Evolutionary conservation across 2,888 invertebrate genomes (phyloP), one percentile per base, ranked within the genome.

Genomic region (Drosophila aldrichi): DNA sequence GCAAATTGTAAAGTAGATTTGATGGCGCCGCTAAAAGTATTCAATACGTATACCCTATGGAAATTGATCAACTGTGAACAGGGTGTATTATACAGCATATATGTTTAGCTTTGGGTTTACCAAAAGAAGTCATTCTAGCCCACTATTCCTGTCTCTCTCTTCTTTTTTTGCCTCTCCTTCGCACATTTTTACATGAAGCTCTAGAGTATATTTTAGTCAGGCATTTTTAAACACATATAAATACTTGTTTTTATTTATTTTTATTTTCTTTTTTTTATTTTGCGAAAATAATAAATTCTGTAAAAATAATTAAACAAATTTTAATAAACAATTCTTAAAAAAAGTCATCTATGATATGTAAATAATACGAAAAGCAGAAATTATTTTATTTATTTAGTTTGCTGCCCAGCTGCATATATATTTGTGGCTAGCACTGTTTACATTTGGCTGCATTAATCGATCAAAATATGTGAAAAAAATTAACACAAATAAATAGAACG

Each of bases 1-100:
- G 63, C 43, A 67, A 74, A 77, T 70, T 77, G 70, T 67, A 18
- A 61, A 74, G 65, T 34, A 60, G 64, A 61, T 36, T 71, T 64
- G 58, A 55, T 41, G 62, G 32, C 16, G 36, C 63, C 61, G 49
- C 54, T 59, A 52, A 69, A 77, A 59, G 41, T 68, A 41, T 44
- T 61, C 51, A 43, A 61, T 48, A 46, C 25, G 20, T 51, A 63
- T 67, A 22, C 36, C 36, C 51, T 36, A 22, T 16, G 1, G 1
- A 52, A 51, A 22, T 10, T 36, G 36, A 2, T 2, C 20, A 52
- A 36, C 7, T 2, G 2, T 18, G 29, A 48, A 32, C 2, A 52
- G 36, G 36, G 36, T 22, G 22, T 52, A 51, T 20, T 25, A 10
- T 43, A 1, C 2, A 20, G 6, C 6, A 43, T 2, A 2, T 32